Base-by-base conservation (phyloP, 1,140 invertebrate species). In the Zophobas morio region DNA sequence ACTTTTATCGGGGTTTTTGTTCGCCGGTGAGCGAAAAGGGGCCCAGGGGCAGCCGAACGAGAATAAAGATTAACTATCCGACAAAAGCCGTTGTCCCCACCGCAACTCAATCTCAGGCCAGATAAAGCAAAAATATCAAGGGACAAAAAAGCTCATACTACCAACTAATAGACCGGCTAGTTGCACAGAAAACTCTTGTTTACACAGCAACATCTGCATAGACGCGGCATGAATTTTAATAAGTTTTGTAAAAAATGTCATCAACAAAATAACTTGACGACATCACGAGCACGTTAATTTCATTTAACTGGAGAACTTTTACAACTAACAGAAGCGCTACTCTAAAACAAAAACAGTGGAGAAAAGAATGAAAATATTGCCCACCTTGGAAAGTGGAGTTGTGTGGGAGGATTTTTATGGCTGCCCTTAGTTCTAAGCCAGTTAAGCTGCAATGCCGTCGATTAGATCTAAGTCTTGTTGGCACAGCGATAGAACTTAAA, bases 21-120 rank as follows among this genome's bases (percentile, higher is more conserved):
- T 74, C 60, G 60, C 60, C 60, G 60, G 60, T 66, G 60, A 66
- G 49, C 39, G 71, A 73, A 73, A 73, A 73, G 71, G 20, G 49
- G 39, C 71, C 71, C 49, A 73, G 53, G 49, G 71, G 49, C 71
- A 54, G 66, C 46, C 33, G 63, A 70, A 54, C 46, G 60, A 63
- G 73, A 80, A 80, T 80, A 80, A 80, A 80, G 79, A 80, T 80
- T 80, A 77, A 80, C 79, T 78, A 75, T 75, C 76, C 76, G 78
- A 79, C 78, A 79, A 79, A 79, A 79, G 78, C 78, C 75, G 79
- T 75, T 72, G 79, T 80, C 76, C 63, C 76, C 47, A 70, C 63
- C 71, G 75, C 78, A 77, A 77, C 78, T 79, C 78, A 79, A 79
- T 79, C 78, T 79, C 75, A 49, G 49, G 35, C 70, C 71, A 77